A percentile compares a stretch with the other conserved stretches of the same genome.
Evolutionary conservation across 1,140 invertebrate genomes (phyloP).

Genomic region (Planococcus citri): DNA sequence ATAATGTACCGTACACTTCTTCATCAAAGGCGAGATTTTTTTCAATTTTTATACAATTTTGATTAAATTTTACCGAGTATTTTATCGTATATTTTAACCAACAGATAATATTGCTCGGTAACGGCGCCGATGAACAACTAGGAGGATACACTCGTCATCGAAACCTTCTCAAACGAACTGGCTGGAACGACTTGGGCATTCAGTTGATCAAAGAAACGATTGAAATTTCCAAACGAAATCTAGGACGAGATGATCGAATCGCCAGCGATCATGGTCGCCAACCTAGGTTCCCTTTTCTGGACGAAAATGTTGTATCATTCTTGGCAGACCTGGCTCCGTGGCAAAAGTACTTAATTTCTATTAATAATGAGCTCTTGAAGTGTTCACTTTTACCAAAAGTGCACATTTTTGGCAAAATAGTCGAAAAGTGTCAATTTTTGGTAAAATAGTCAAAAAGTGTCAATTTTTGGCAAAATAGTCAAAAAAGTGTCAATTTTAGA

Average conservation of each 20-base stretch:
- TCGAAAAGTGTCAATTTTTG: too few species aligned
- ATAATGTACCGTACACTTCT: conserved; percentile 41
- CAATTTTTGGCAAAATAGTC: too few species aligned
- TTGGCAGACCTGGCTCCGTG: conserved; percentile 55
- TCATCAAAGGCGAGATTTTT: conserved; percentile 48
- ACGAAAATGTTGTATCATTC: conserved; percentile 74
- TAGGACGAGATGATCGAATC: conserved; percentile 85
- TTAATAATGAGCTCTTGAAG: too few species aligned
- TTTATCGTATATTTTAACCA: too few species aligned
- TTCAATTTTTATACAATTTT: too few species aligned
- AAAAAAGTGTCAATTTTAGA: too few species aligned
- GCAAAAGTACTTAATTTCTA: conserved; percentile 53
- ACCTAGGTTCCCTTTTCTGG: conserved; percentile 81
- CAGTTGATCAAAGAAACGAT: conserved; percentile 67
- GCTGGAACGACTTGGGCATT: conserved; percentile 50
- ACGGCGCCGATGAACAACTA: conserved; percentile 94
- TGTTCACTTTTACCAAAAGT: too few species aligned
- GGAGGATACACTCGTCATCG: conserved; percentile 86
- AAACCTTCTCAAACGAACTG: conserved; percentile 49
- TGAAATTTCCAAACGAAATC: conserved; percentile 78
- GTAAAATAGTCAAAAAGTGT: too few species aligned
- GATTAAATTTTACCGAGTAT: too few species aligned
- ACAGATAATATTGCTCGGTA: conserved; percentile 73
- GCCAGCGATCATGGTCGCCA: conserved; percentile 64
- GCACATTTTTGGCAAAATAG: too few species aligned